Base-by-base conservation (phyloP, 2,797 vertebrate species). In the Clarias laeviceps region DNA sequence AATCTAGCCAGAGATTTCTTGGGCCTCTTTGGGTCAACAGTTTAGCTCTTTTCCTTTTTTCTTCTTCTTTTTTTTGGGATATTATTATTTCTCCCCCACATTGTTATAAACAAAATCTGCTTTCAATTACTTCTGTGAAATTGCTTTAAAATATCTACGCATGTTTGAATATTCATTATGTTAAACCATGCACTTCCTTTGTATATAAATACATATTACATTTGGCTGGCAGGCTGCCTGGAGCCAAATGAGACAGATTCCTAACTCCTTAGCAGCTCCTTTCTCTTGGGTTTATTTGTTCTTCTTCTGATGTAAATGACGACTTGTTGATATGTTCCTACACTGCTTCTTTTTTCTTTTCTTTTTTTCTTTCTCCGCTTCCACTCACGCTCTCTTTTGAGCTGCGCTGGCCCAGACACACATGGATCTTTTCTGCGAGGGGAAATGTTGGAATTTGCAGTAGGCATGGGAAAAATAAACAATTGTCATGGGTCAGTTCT, bases 131-230 rank as follows among this genome's bases (percentile, higher is more conserved):
- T 96, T 92, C 93, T 87, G 94, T 93, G 94, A 96, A 97, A 97
- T 96, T 96, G 95, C 96, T 95, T 94, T 94, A 95, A 92, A 91
- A 91, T 92, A 93, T 96, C 95, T 93, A 91, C 85, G 94, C 94
- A 93, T 94, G 95, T 96, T 97, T 97, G 96, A 97, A 97, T 96
- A 96, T 97, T 97, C 96, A 97, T 97, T 96, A 96, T 93, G 92
- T 94, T 94, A 95, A 97, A 96, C 92, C 91, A 94, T 95, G 92
- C 94, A 90, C 94, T 96, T 96, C 95, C 93, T 95, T 96, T 95
- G 95, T 96, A 94, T 96, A 93, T 92, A 95, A 96, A 96, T 96
- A 94, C 95, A 92, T 95, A 95, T 95, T 93, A 95, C 95, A 95
- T 93, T 94, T 94, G 91, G 88, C 93, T 96, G 96, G 96, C 95